Percentiles rank a stretch among this genome's conserved stretches.
phyloP scores from a whole-genome alignment of 2,797 vertebrate species.

The Protonibea diacanthus region DNA sequence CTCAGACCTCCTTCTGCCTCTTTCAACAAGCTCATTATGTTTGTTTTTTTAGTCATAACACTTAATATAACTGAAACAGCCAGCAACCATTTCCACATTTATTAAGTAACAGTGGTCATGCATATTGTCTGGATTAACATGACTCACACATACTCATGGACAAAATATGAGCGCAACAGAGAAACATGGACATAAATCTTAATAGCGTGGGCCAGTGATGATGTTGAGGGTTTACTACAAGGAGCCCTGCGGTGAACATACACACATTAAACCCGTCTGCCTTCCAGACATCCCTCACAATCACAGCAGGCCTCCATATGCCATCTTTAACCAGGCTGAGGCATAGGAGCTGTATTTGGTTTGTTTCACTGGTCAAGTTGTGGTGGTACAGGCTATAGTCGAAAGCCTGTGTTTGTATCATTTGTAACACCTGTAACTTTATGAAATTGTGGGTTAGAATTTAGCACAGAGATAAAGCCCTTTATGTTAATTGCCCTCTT shows the following conservation, averaged over 20 bases:
- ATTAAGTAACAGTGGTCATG: constrained; percentile 55
- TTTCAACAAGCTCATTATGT: constrained; percentile 22
- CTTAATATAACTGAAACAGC: constrained; percentile 38
- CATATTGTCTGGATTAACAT: constrained; percentile 49
- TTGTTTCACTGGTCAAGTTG: not conserved
- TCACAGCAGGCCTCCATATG: constrained; percentile 55
- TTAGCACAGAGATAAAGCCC: constrained; percentile 44
- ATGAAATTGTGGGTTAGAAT: constrained; percentile 16
- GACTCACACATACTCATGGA: constrained; percentile 21
- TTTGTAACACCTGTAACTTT: constrained; percentile 42
- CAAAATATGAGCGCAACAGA: constrained; percentile 8
- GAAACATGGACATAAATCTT: constrained; percentile 25
- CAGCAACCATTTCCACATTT: constrained; percentile 51
- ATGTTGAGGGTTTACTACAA: constrained; percentile 68
- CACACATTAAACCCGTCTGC: constrained; percentile 65
- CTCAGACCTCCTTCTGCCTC: constrained; percentile 9
- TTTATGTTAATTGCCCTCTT: constrained; percentile 54
- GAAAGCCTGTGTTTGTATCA: not conserved
- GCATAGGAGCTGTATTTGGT: not conserved
- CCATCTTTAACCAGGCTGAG: not conserved
- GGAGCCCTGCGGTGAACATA: constrained; percentile 52
- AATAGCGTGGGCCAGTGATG: constrained; percentile 48
- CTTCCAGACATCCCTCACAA: constrained; percentile 55
- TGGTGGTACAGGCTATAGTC: constrained; percentile 16
- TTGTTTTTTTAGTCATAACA: constrained; percentile 34